These are phyloP conservation scores for Adoxophyes honmai DNA, from an alignment of 1,140 invertebrate genomes.

Conservation along the genomic window DNA sequence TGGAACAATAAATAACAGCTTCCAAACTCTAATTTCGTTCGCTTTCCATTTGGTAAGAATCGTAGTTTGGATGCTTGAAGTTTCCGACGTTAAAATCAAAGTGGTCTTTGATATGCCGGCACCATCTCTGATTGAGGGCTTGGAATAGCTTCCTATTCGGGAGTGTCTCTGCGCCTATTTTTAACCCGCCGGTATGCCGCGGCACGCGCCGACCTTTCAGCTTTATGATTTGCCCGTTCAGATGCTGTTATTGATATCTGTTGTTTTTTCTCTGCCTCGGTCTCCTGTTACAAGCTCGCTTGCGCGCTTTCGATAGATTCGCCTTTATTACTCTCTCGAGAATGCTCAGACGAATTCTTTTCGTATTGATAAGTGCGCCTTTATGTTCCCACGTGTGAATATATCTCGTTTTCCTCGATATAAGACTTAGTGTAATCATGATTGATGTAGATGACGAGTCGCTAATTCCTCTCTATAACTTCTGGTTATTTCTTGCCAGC, in stretches of 20 bases:
- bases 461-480: too few relatives aligned
- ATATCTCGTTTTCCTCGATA: too few relatives aligned
- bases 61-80: constrained; percentile 8
- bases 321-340: too few relatives aligned
- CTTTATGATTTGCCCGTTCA: constrained; percentile 50
- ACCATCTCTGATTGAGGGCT: constrained; percentile 28
- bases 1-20: not conserved
- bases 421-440: too few relatives aligned
- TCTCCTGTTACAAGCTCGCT: too few relatives aligned
- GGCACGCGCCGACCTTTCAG: constrained; percentile 56
- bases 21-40: not conserved
- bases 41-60: constrained; percentile 1
- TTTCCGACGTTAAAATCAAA: constrained; percentile 33
- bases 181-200: constrained; percentile 49
- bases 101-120: not conserved
- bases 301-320: too few relatives aligned
- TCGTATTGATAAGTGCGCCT: too few relatives aligned
- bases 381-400: too few relatives aligned
- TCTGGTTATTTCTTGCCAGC: too few relatives aligned
- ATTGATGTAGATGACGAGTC: too few relatives aligned
- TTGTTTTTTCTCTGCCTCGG: not conserved
- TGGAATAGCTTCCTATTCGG: constrained; percentile 62
- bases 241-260: constrained; percentile 38
- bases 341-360: too few relatives aligned
- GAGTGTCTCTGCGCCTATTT: constrained; percentile 66